A percentile compares a stretch with the other conserved stretches of the same genome.
Conservation (phyloP, 2,797 vertebrate species). For the Enteromius treurensis region DNA sequence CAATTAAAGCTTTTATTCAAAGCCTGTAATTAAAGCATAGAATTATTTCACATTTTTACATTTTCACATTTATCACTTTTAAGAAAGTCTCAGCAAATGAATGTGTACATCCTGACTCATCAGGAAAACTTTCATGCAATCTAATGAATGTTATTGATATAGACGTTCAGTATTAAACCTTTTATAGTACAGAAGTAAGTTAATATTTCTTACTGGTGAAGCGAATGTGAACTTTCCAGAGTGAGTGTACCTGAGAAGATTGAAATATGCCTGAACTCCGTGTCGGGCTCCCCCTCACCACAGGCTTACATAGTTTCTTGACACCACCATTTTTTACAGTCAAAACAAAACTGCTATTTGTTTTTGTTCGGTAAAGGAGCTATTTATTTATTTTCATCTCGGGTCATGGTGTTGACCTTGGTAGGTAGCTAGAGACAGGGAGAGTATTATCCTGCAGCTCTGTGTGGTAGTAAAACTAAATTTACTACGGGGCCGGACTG, state of each 20-base stretch:
- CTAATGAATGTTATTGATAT: constrained; percentile 25
- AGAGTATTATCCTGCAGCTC: constrained; percentile 63
- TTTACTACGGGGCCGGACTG: constrained; percentile 64
- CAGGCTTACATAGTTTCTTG: constrained; percentile 65
- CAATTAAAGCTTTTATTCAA: neutral
- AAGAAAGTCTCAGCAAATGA: neutral
- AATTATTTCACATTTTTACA: neutral
- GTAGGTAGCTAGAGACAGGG: constrained; percentile 66
- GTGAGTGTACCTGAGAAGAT: constrained; percentile 55
- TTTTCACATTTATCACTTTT: neutral
- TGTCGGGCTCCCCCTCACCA: constrained; percentile 50
- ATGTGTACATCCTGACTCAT: neutral
- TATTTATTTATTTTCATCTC: constrained; percentile 68
- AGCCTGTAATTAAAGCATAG: neutral
- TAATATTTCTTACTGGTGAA: constrained; percentile 45
- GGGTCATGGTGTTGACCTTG: constrained; percentile 62
- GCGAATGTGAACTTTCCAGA: constrained; percentile 42
- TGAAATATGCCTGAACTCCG: constrained; percentile 58
- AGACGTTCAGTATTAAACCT: constrained; percentile 23
- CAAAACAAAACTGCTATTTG: constrained; percentile 69
- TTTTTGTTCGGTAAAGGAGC: constrained; percentile 68
- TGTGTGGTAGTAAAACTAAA: constrained; percentile 68
- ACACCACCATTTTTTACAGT: constrained; percentile 66
- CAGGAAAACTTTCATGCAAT: neutral
- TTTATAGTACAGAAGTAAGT: constrained; percentile 18